Conservation (phyloP, 1,140 invertebrate species). For the Delia radicum region DNA sequence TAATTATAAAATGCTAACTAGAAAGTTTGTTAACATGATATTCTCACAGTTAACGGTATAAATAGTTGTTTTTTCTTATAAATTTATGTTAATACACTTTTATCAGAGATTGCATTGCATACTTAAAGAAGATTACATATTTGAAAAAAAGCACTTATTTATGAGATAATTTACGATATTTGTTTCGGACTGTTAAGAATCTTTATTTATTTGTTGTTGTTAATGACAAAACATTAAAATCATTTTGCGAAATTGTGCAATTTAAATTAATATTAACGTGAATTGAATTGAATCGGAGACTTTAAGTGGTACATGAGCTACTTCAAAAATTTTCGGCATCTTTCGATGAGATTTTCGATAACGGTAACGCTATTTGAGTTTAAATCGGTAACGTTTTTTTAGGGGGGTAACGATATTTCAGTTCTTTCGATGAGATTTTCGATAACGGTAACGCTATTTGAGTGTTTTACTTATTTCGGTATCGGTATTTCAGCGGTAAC, state of each 20-base stretch:
- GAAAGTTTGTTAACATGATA: neutral
- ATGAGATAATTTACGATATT: neutral
- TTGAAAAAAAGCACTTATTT: neutral
- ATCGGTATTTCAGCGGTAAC: too few relatives aligned
- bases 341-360: too few relatives aligned
- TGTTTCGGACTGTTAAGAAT: neutral
- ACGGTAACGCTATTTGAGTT: too few relatives aligned
- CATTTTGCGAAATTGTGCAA: neutral
- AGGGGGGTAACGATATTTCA: too few relatives aligned
- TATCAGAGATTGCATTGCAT: neutral
- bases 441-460: too few relatives aligned
- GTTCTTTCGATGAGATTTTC: too few relatives aligned
- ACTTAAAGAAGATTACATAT: neutral
- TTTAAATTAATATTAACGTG: neutral
- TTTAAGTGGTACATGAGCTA: too few relatives aligned
- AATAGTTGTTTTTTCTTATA: neutral
- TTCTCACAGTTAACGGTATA: neutral
- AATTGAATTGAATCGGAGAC: neutral
- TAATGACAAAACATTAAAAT: neutral
- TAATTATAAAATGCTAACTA: neutral
- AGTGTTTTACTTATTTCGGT: too few relatives aligned
- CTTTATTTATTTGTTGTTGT: neutral
- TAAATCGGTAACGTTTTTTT: too few relatives aligned
- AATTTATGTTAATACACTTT: neutral
- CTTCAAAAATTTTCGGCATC: too few relatives aligned